phyloP scores from a whole-genome alignment of 1,140 invertebrate genomes.

The Nephila pilipes region DNA sequence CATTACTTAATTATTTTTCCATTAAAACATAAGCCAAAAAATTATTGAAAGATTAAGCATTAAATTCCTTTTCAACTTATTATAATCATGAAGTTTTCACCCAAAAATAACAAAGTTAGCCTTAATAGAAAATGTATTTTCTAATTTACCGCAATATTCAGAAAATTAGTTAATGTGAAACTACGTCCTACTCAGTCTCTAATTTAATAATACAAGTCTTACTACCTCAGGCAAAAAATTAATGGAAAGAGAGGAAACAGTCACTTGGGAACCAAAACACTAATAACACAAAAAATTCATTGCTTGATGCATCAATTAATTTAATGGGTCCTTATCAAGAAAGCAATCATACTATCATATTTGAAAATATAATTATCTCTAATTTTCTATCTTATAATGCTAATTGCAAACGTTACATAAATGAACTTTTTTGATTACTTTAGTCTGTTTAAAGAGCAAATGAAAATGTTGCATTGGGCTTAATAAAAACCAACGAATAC shows the following conservation, averaged over 20 bases:
- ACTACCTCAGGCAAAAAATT: not conserved
- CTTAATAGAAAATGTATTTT: not conserved
- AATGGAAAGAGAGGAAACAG: not conserved
- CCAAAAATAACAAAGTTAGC: no score
- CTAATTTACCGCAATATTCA: not conserved
- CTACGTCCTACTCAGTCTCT: not conserved
- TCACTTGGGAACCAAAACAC: not conserved
- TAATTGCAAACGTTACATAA: not conserved
- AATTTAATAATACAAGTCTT: not conserved
- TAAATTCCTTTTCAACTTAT: no score
- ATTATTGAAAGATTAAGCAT: no score
- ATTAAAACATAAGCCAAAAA: no score
- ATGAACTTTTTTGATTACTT: not conserved
- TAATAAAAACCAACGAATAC: not conserved
- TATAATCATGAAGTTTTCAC: no score
- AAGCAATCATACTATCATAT: conserved; percentile 7
- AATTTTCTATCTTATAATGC: not conserved
- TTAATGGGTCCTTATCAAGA: not conserved
- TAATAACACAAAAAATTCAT: not conserved
- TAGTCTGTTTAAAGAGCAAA: not conserved
- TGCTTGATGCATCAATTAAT: not conserved
- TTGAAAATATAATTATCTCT: not conserved
- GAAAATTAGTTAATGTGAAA: not conserved
- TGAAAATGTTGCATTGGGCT: not conserved
- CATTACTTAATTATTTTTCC: no score